A percentile compares a stretch with the other conserved stretches of the same genome.
phyloP scores from a whole-genome alignment of 1,140 invertebrate genomes.

The Calycopis cecrops region DNA sequence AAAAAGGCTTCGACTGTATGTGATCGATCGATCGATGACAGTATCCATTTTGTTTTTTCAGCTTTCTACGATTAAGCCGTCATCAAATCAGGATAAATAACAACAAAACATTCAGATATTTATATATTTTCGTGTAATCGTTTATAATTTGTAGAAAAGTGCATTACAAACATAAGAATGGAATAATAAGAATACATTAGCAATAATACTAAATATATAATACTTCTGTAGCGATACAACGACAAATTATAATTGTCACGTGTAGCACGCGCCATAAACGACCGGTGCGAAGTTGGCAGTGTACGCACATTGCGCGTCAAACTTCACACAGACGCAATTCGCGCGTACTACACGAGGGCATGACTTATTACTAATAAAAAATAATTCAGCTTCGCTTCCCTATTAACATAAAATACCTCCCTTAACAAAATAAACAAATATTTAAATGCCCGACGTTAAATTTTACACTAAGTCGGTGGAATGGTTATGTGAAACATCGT shows the following conservation, averaged over 20 bases:
- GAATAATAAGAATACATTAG: constrained; percentile 55
- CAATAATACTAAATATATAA: constrained; percentile 39
- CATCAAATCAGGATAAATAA: constrained; percentile 13
- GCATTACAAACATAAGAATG: constrained; percentile 61
- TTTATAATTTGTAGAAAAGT: constrained; percentile 67
- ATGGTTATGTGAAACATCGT: constrained; percentile 59
- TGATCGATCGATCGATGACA: too few relatives aligned
- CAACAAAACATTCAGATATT: constrained; percentile 20
- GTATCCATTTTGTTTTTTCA: too few relatives aligned
- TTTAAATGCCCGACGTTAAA: background rate
- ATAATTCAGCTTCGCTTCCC: background rate
- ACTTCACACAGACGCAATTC: background rate
- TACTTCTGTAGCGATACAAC: constrained; percentile 23
- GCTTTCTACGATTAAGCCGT: too few relatives aligned
- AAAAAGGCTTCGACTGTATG: too few relatives aligned
- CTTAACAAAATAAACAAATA: background rate
- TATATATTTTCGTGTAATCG: constrained; percentile 62
- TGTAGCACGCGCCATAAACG: too few relatives aligned
- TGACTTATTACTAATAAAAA: background rate
- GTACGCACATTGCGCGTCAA: background rate
- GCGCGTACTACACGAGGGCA: background rate
- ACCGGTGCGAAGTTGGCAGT: background rate
- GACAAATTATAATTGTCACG: constrained; percentile 9
- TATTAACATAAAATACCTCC: constrained; percentile 5
- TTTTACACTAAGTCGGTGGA: constrained; percentile 64